phyloP scores from a whole-genome alignment of 1,140 invertebrate genomes.

The Drosophila pseudoobscura region DNA sequence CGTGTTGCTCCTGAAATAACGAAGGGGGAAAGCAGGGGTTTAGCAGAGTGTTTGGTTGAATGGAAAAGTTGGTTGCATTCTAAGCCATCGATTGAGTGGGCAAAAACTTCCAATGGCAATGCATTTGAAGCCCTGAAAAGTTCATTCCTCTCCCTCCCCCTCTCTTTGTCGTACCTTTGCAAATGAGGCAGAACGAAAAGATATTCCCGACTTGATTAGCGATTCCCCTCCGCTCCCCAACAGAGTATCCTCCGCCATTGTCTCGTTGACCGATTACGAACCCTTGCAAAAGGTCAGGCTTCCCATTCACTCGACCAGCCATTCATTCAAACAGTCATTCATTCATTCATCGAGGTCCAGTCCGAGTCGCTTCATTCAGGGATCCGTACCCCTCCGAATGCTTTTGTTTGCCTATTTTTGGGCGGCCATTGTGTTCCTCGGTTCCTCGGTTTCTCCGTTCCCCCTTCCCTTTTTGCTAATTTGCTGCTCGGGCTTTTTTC shows the following conservation, averaged over 20 bases:
- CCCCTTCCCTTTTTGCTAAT: constrained; percentile 59
- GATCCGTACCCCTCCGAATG: not conserved
- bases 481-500: constrained; percentile 50
- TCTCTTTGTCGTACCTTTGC: not conserved
- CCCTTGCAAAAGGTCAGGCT: constrained; percentile 39
- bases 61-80: constrained; percentile 5
- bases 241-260: constrained; percentile 38
- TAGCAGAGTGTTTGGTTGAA: constrained; percentile 18
- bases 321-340: constrained; percentile 20
- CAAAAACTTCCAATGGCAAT: not conserved
- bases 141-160: not conserved
- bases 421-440: constrained; percentile 46
- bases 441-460: not conserved
- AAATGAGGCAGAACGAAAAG: constrained; percentile 2
- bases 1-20: constrained; percentile 15
- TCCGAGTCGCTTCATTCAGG: too few species aligned
- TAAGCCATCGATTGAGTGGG: too few species aligned
- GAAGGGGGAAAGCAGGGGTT: constrained; percentile 13
- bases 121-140: not conserved
- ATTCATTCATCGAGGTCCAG: too few species aligned
- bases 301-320: constrained; percentile 35
- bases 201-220: constrained; percentile 40
- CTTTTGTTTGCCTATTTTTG: constrained; percentile 74
- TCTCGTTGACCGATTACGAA: constrained; percentile 22
- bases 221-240: not conserved